A percentile compares a stretch with the other conserved stretches of the same genome.
phyloP scores from a whole-genome alignment of 2,113 vertebrate genomes.

The Suricata suricatta region DNA sequence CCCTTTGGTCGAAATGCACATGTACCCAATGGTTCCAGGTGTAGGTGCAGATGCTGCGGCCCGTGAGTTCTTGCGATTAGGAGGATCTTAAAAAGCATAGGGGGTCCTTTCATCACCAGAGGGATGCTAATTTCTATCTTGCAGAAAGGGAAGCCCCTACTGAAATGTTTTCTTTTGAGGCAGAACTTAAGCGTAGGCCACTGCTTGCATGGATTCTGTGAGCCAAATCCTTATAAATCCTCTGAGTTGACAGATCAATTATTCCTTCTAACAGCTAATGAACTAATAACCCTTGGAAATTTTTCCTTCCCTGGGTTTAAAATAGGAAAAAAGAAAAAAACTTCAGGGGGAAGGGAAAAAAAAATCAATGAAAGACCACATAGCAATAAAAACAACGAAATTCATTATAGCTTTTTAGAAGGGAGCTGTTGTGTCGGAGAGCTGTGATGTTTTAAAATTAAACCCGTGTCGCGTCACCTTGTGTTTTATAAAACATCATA shows the following conservation, averaged over 20 bases:
- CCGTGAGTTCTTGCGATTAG: background rate
- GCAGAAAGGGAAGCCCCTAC: conserved; percentile 53
- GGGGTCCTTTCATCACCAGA: conserved; percentile 6
- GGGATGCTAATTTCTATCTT: conserved; percentile 75
- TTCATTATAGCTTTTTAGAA: conserved; percentile 63
- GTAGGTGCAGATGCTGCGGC: background rate
- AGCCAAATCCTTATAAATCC: conserved; percentile 64
- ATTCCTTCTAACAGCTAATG: conserved; percentile 61
- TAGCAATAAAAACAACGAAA: conserved; percentile 59
- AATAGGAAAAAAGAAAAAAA: conserved; percentile 11
- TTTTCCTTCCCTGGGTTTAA: conserved; percentile 63
- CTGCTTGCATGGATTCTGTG: conserved; percentile 66
- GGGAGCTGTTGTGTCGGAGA: conserved; percentile 47
- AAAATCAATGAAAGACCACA: conserved; percentile 57
- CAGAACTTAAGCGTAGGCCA: conserved; percentile 66
- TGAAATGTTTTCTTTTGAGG: conserved; percentile 71
- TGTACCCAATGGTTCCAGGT: background rate
- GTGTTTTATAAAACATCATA: conserved; percentile 58
- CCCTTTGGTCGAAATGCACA: background rate
- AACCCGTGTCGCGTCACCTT: conserved; percentile 44
- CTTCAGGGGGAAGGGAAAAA: background rate
- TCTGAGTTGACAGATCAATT: conserved; percentile 56
- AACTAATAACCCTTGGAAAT: conserved; percentile 55
- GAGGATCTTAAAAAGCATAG: conserved; percentile 34
- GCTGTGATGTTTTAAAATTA: conserved; percentile 60